Percentiles rank a stretch among this genome's conserved stretches.
phyloP scores from a whole-genome alignment of 1,140 invertebrate species.

The Monochamus saltuarius region DNA sequence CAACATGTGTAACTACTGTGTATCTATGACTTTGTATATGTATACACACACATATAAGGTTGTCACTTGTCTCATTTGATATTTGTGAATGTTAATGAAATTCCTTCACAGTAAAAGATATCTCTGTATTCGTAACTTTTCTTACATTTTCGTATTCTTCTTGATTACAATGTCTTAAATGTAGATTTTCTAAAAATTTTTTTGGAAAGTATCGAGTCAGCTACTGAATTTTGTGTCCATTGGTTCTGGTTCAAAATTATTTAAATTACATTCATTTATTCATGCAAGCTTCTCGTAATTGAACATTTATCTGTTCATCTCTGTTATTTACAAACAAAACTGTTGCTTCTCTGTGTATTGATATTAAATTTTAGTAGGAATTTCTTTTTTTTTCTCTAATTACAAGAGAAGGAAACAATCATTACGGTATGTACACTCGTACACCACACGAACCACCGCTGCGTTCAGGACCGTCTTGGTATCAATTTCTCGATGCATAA shows the following conservation, averaged over 20 bases:
- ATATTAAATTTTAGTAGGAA: no score
- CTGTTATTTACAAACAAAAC: constrained; percentile 10
- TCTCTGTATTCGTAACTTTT: constrained; percentile 16
- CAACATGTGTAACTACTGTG: not conserved
- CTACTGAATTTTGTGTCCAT: constrained; percentile 7
- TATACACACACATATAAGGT: no score
- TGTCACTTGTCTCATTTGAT: constrained; percentile 19
- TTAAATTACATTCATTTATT: constrained; percentile 3
- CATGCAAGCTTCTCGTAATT: constrained; percentile 2
- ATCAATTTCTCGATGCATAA: no score
- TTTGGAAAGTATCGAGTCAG: not conserved
- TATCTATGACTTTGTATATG: constrained; percentile 9
- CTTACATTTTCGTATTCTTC: constrained; percentile 19
- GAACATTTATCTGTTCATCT: constrained; percentile 4
- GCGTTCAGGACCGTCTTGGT: no score
- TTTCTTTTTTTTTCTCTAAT: no score
- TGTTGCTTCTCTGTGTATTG: constrained; percentile 5
- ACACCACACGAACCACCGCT: no score
- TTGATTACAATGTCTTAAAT: constrained; percentile 15
- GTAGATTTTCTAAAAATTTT: constrained; percentile 18
- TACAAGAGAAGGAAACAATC: no score
- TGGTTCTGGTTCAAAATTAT: constrained; percentile 11
- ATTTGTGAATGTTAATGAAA: constrained; percentile 18
- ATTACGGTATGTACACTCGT: no score
- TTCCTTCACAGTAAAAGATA: constrained; percentile 18